Evolutionary conservation across 2,888 invertebrate species (phyloP), one percentile per base, ranked within the genome.

Genomic region (Hirtodrosophila confusa): DNA sequence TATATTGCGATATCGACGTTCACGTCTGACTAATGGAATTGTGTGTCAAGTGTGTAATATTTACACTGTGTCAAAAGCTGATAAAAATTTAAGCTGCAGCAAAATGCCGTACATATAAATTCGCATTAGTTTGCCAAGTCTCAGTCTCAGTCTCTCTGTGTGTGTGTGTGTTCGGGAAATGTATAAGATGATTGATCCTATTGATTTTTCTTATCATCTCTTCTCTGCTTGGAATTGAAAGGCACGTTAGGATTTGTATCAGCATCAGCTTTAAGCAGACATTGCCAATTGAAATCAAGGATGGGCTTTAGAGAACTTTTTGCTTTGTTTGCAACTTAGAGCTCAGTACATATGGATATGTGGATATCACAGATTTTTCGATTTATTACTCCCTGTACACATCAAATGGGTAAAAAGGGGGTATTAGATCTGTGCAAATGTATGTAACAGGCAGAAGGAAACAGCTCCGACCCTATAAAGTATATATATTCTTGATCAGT

Each of bases 41-140:
- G 86, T 84, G 88, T 84, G 88, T 84, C 84, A 84, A 88, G 88
- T 79, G 88, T 80, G 88, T 83, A 75, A 84, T 88, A 88, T 88
- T 84, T 88, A 72, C 80, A 75, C 86, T 88, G 86, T 84, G 86
- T 88, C 84, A 86, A 83, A 86, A 84, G 88, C 86, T 84, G 84
- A 88, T 88, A 75, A 86, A 88, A 83, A 86, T 84, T 88, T 86
- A 86, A 84, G 84, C 86, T 68, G 33, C 77, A 53, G 70, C 68
- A 68, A 70, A 83, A 86, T 77, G 86, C 66, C 61, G 53, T 75
- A 72, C 67, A 74, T 61, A 80, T 84, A 65, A 62, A 68, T 69
- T 67, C 67, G 53, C 64, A 68, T 64, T 72, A 63, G 54, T 57
- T 39, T 53, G 10, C 29, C 29, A 9, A 27, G 8, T 23, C 4